These are phyloP conservation scores for Pogonocichla stellata DNA, from an alignment of 2,113 vertebrate species.

Conservation along the genomic window DNA sequence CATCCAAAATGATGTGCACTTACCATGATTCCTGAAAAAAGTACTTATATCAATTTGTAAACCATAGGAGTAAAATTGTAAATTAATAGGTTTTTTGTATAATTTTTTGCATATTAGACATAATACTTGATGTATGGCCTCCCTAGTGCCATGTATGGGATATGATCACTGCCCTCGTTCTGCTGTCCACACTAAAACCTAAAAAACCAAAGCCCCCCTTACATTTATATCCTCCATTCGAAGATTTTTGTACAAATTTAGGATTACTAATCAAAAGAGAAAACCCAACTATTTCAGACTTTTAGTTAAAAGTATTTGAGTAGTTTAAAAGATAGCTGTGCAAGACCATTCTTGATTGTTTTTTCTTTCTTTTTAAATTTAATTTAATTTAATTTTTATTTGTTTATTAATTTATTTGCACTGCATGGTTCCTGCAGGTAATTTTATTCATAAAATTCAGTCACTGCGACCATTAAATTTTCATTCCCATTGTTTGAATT, in stretches of 20 bases:
- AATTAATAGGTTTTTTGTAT: neutral
- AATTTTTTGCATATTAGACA: neutral
- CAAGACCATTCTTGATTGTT: neutral
- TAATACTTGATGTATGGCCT: neutral
- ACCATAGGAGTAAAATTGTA: neutral
- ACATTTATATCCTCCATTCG: neutral
- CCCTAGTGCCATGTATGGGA: neutral
- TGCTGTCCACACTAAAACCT: neutral
- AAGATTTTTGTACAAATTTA: neutral
- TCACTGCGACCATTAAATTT: neutral
- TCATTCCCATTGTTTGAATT: neutral
- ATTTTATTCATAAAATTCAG: neutral
- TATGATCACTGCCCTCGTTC: neutral
- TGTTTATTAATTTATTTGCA: neutral
- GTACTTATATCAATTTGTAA: neutral
- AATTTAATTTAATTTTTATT: no score
- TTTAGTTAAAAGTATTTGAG: neutral
- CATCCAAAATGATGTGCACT: neutral
- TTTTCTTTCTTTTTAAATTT: no score
- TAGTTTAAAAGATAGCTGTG: neutral
- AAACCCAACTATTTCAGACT: neutral
- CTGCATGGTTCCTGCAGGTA: neutral
- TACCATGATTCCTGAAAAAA: neutral
- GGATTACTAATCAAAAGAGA: neutral
- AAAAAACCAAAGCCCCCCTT: neutral